Evolutionary conservation across 2,888 invertebrate species (phyloP).

Genomic region (Drosophila melanosoma): DNA sequence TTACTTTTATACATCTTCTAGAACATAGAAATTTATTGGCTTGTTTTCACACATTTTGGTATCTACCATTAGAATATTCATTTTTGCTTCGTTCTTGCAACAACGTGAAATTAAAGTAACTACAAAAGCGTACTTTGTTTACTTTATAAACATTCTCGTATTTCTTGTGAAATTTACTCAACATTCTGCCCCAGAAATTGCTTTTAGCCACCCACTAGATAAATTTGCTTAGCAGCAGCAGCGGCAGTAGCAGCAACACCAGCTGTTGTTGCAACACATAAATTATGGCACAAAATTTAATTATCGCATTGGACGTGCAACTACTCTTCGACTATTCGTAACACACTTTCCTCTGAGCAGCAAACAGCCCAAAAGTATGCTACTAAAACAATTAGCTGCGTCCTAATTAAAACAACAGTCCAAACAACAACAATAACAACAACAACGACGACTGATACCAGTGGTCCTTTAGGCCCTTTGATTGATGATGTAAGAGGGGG

Average conservation of each 20-base stretch:
- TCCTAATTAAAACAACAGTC: conserved; percentile 77
- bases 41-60: neutral
- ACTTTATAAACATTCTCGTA: neutral
- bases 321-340: conserved; percentile 49
- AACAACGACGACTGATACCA: conserved; percentile 19
- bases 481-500: conserved; percentile 65
- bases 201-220: conserved; percentile 41
- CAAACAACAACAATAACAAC: conserved; percentile 19
- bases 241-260: conserved; percentile 48
- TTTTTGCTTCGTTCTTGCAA: neutral
- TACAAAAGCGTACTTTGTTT: neutral
- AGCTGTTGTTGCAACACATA: conserved; percentile 66
- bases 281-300: conserved; percentile 72
- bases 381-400: conserved; percentile 78
- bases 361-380: conserved; percentile 68
- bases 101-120: conserved; percentile 12
- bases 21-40: neutral
- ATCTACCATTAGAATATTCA: neutral
- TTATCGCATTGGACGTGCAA: conserved; percentile 70
- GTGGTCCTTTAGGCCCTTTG: conserved; percentile 51
- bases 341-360: conserved; percentile 58
- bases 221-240: conserved; percentile 60
- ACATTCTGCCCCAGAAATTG: conserved; percentile 26
- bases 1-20: neutral
- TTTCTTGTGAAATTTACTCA: conserved; percentile 6